Conservation (phyloP, 2,797 vertebrate species). For the Vespertilio murinus region DNA sequence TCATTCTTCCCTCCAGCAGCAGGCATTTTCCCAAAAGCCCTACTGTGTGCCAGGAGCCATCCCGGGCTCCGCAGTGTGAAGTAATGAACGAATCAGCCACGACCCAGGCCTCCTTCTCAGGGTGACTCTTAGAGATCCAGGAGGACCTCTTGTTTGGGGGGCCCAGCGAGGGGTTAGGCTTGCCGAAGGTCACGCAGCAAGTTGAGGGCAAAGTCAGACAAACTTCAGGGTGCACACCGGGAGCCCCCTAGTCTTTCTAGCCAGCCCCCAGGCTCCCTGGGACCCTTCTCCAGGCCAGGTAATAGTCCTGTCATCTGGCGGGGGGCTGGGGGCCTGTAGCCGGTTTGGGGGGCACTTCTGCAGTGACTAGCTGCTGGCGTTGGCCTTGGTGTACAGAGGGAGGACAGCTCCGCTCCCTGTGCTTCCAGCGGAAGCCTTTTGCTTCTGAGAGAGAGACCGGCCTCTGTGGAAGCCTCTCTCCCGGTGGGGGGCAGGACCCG, state of each 20-base stretch:
- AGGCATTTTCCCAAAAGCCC: neutral
- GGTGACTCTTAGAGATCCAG: neutral
- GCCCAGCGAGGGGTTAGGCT: neutral
- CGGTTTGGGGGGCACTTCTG: neutral
- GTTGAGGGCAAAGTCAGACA: neutral
- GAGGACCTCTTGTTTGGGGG: neutral
- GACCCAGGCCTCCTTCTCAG: neutral
- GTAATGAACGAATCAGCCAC: neutral
- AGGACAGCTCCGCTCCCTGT: neutral
- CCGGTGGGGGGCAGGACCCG: fast-evolving
- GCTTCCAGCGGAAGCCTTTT: neutral
- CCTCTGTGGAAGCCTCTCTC: neutral
- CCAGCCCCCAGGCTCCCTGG: neutral
- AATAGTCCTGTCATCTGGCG: fast-evolving
- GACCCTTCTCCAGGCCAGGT: neutral
- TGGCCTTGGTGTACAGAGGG: neutral
- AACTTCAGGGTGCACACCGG: neutral
- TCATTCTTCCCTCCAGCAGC: neutral
- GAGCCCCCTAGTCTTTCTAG: neutral
- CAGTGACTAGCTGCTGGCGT: neutral
- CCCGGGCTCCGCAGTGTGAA: neutral
- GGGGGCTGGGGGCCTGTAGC: neutral
- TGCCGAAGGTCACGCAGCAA: neutral
- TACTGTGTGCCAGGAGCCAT: neutral
- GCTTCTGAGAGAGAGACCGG: neutral